phyloP scores from a whole-genome alignment of 2,113 vertebrate species.

The Cepphus grylle region DNA sequence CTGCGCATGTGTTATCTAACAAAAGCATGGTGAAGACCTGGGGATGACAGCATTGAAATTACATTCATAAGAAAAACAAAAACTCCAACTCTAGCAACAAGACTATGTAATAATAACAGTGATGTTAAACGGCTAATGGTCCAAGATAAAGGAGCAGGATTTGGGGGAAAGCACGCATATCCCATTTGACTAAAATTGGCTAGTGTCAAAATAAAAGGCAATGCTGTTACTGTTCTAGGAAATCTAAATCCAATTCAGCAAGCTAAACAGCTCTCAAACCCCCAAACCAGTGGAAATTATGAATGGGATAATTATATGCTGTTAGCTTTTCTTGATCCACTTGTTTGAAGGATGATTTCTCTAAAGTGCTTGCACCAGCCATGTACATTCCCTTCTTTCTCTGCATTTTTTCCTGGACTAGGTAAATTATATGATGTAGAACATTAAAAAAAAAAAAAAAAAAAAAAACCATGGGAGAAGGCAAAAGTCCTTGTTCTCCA shows the following conservation, averaged over 20 bases:
- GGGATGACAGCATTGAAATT: background rate
- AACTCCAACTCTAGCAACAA: background rate
- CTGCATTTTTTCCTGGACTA: background rate
- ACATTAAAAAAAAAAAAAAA: background rate
- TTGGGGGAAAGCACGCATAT: background rate
- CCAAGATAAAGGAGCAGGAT: background rate
- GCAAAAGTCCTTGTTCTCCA: background rate
- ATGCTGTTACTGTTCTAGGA: background rate
- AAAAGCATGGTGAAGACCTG: background rate
- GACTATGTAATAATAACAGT: background rate
- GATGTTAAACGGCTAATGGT: background rate
- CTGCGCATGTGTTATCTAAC: background rate
- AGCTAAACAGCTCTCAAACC: constrained; percentile 9
- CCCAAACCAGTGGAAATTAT: background rate
- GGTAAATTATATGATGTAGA: background rate
- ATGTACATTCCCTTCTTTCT: background rate
- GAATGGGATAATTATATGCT: constrained; percentile 24
- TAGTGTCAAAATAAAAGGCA: constrained; percentile 23
- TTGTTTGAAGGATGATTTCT: constrained; percentile 7
- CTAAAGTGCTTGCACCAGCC: background rate
- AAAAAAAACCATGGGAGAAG: background rate
- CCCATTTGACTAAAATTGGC: background rate
- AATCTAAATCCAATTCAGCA: constrained; percentile 27
- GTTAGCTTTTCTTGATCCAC: constrained; percentile 5
- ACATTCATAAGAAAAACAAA: background rate